Percentiles rank a stretch among this genome's conserved stretches.
These are phyloP conservation scores for Notarius lentiginosus DNA, from an alignment of 2,113 vertebrate genomes.

Conservation along the genomic window DNA sequence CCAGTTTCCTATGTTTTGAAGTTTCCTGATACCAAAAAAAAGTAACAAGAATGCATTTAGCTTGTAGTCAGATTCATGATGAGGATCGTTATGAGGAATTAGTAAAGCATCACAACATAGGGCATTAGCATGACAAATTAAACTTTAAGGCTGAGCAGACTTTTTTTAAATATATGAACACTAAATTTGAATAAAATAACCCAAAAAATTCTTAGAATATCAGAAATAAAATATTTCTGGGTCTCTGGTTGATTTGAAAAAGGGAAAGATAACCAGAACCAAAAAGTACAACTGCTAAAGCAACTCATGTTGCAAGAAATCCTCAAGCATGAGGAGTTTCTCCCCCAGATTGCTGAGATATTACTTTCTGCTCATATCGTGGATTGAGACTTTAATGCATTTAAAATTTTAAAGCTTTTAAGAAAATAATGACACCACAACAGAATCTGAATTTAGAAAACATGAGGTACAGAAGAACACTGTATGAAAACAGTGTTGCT, in stretches of 20 bases:
- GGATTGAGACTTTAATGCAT: slow-evolving; percentile 74
- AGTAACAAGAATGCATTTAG: background rate
- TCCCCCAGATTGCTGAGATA: slow-evolving; percentile 63
- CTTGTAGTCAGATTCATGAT: background rate
- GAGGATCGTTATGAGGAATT: background rate
- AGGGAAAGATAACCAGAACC: slow-evolving; percentile 20
- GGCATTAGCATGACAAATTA: background rate
- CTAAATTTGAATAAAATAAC: slow-evolving; percentile 58
- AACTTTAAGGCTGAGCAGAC: background rate
- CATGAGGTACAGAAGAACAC: slow-evolving; percentile 89
- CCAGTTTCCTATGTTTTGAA: slow-evolving; percentile 67
- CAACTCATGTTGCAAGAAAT: slow-evolving; percentile 58
- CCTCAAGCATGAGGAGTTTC: slow-evolving; percentile 60
- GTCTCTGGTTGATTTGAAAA: background rate
- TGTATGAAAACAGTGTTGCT: slow-evolving; percentile 96
- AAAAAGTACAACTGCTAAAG: slow-evolving; percentile 20
- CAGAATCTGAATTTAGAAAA: slow-evolving; percentile 88
- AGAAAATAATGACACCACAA: slow-evolving; percentile 89
- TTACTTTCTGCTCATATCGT: slow-evolving; percentile 76
- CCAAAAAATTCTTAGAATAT: slow-evolving; percentile 53
- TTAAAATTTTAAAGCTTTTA: slow-evolving; percentile 57
- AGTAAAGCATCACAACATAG: slow-evolving; percentile 27
- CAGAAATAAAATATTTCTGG: slow-evolving; percentile 51
- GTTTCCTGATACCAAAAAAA: slow-evolving; percentile 62
- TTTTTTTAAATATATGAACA: slow-evolving; percentile 46